Conservation (phyloP, 2,113 vertebrate species). For the Aepyceros melampus region DNA sequence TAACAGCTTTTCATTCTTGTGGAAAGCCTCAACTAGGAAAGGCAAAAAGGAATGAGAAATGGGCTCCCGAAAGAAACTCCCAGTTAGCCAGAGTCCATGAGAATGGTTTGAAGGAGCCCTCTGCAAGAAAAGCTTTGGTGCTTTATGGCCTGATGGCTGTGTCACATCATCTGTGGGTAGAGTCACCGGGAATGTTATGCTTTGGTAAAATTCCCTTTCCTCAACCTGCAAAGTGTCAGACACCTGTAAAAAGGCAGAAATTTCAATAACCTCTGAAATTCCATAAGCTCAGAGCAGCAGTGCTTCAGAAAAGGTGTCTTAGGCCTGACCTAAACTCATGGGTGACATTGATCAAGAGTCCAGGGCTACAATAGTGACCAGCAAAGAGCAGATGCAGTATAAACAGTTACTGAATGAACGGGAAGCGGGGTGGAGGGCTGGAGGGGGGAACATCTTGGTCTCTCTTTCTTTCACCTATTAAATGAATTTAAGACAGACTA, state of each 20-base stretch:
- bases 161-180: background rate
- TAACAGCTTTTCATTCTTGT: background rate
- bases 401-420: background rate
- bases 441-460: background rate
- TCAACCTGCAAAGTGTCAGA: background rate
- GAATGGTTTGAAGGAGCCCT: background rate
- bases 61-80: background rate
- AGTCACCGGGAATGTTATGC: fast-evolving
- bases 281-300: background rate
- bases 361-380: background rate
- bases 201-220: background rate
- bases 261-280: background rate
- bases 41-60: background rate
- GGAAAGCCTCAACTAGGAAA: background rate
- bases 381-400: background rate
- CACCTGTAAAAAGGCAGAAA: background rate
- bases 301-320: background rate
- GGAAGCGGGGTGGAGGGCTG: background rate
- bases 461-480: background rate
- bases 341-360: background rate
- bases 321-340: background rate
- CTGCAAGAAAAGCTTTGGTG: background rate
- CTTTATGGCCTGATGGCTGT: background rate
- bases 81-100: background rate
- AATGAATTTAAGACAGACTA: background rate